phyloP scores from a whole-genome alignment of 2,113 vertebrate species.

The Thomomys bottae region DNA sequence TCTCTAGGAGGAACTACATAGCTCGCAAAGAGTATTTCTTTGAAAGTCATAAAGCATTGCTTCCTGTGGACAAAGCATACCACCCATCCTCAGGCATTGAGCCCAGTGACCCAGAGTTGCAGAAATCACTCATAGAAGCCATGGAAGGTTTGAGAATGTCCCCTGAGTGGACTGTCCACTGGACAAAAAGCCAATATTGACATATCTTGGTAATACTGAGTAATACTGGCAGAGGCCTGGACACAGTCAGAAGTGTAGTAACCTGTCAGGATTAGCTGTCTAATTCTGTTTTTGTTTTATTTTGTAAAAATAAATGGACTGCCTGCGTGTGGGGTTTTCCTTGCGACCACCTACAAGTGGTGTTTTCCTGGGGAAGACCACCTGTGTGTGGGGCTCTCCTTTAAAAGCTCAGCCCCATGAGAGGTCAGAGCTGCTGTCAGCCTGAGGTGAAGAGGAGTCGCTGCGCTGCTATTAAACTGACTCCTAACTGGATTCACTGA shows the following conservation, averaged over 20 bases:
- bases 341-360: no score
- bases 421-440: no score
- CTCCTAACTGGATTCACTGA: no score
- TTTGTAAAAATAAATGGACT: no score
- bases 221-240: neutral
- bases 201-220: neutral
- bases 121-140: neutral
- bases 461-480: no score
- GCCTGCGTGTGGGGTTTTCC: no score
- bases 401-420: no score
- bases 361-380: no score
- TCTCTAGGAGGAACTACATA: neutral
- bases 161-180: neutral
- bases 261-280: no score
- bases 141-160: neutral
- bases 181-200: neutral
- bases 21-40: neutral
- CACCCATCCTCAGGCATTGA: neutral
- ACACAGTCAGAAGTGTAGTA: rapidly evolving
- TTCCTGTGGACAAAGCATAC: neutral
- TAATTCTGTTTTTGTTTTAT: no score
- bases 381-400: no score
- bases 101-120: neutral
- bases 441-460: no score
- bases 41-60: neutral